Evolutionary conservation across 1,140 invertebrate genomes (phyloP).

Genomic region (Drosophila leontia): DNA sequence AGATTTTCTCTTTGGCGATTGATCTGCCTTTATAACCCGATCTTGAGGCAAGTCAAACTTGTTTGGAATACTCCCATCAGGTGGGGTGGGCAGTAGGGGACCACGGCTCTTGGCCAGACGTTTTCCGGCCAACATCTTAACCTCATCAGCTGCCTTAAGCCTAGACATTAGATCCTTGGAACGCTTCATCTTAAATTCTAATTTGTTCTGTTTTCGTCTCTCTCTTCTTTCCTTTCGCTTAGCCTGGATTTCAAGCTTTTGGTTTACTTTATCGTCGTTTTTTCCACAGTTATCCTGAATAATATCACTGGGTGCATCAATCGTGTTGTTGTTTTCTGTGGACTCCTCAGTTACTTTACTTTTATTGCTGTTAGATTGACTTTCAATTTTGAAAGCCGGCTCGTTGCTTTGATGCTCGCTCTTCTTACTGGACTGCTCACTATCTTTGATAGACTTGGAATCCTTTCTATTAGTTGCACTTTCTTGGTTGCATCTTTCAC

Average conservation of each 20-base stretch:
- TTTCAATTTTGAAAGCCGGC: neutral
- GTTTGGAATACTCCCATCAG: neutral
- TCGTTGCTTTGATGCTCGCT: constrained; percentile 1
- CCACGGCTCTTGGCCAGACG: neutral
- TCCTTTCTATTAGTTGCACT: neutral
- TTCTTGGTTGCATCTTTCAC: neutral
- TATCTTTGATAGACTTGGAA: neutral
- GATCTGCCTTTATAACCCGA: neutral
- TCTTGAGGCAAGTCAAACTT: neutral
- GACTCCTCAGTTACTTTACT: neutral
- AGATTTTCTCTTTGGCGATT: neutral
- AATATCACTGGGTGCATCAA: neutral
- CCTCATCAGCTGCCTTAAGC: constrained; percentile 41
- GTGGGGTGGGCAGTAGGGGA: neutral
- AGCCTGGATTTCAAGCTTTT: neutral
- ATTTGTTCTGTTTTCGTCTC: neutral
- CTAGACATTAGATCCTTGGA: constrained; percentile 33
- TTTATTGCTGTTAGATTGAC: neutral
- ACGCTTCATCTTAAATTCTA: constrained; percentile 18
- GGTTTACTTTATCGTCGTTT: neutral
- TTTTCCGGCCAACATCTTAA: constrained; percentile 11
- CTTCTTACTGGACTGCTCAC: neutral
- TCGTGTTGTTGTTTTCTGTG: neutral
- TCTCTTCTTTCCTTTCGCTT: neutral
- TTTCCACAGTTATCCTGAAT: neutral